phyloP scores from a whole-genome alignment of 2,888 invertebrate species.

The Epinotia nisella region DNA sequence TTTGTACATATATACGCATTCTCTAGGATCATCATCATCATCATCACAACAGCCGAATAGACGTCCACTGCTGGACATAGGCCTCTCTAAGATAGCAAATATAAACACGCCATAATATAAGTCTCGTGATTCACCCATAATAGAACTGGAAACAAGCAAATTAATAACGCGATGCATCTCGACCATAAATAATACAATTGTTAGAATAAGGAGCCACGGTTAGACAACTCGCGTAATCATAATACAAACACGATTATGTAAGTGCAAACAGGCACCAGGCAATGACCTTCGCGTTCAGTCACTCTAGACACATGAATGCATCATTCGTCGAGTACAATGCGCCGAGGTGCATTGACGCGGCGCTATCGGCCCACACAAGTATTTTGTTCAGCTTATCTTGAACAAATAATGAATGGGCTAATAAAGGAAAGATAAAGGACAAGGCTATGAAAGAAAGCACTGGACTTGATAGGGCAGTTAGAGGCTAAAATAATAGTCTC shows the following conservation, averaged over 20 bases:
- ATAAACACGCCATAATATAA: neutral
- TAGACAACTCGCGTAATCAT: slow-evolving; percentile 65
- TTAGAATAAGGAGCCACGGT: slow-evolving; percentile 45
- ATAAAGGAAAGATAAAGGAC: slow-evolving; percentile 24
- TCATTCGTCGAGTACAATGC: slow-evolving; percentile 75
- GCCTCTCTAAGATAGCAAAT: neutral
- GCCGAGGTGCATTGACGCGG: slow-evolving; percentile 68
- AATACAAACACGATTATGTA: slow-evolving; percentile 74
- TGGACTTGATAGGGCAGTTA: neutral
- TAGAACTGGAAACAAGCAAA: slow-evolving; percentile 14
- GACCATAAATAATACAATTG: slow-evolving; percentile 32
- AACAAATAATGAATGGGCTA: slow-evolving; percentile 60
- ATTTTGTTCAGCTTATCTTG: slow-evolving; percentile 68
- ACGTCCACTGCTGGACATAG: too few relatives aligned
- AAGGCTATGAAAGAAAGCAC: slow-evolving; percentile 9
- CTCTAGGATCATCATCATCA: neutral
- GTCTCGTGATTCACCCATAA: slow-evolving; percentile 2
- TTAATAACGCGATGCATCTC: slow-evolving; percentile 16
- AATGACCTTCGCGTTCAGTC: slow-evolving; percentile 71
- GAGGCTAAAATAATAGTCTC: neutral
- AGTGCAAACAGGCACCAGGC: slow-evolving; percentile 71
- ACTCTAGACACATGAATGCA: slow-evolving; percentile 72
- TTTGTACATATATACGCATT: neutral
- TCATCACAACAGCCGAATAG: too few relatives aligned
- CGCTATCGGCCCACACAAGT: slow-evolving; percentile 76